Base-by-base conservation (phyloP, 37 sponge, comb jelly and placozoan genomes). In the Aplysina aerophoba region DNA sequence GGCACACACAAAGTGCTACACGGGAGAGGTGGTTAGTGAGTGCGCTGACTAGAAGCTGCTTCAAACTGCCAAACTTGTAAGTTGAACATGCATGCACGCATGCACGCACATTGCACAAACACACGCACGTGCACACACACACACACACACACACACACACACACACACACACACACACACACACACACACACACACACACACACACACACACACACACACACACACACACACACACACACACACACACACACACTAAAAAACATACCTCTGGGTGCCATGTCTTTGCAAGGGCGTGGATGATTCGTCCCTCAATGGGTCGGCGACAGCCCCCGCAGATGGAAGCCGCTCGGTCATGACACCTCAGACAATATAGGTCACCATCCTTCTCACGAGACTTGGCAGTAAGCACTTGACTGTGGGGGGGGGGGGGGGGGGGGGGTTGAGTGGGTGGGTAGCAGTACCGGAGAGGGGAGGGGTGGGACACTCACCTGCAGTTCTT, bases 1-100 rank as follows among this genome's bases (percentile, higher is more conserved):
- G 13, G 94, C 90, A 81, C 99, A 99, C 77, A 95, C 99, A 92
- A 99, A 99, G 66, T 99, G 99, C 96, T 97, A 44, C 41, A 44
- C 50, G 8, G 8, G 8, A 11, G n/a, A n/a, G n/a, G n/a, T n/a
- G n/a, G n/a, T n/a, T n/a, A n/a, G 3, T 44, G 50, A 44, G 50
- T 44, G 50, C 50, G 8, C n/a, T n/a, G n/a, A n/a, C n/a, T n/a
- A n/a, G n/a, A n/a, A n/a, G n/a, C n/a, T n/a, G n/a, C n/a, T n/a
- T n/a, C n/a, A n/a, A n/a, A n/a, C n/a, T n/a, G n/a, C n/a, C n/a
- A n/a, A n/a, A n/a, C n/a, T n/a, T n/a, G n/a, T n/a, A n/a, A n/a
- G n/a, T n/a, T n/a, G n/a, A n/a, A n/a, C n/a, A n/a, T n/a, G n/a
- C n/a, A n/a, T n/a, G n/a, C n/a, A n/a, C n/a, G n/a, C n/a, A n/a